Percentiles rank a stretch among this genome's conserved stretches.
Conservation (phyloP, 2,888 invertebrate genomes). For the Ceramica pisi region DNA sequence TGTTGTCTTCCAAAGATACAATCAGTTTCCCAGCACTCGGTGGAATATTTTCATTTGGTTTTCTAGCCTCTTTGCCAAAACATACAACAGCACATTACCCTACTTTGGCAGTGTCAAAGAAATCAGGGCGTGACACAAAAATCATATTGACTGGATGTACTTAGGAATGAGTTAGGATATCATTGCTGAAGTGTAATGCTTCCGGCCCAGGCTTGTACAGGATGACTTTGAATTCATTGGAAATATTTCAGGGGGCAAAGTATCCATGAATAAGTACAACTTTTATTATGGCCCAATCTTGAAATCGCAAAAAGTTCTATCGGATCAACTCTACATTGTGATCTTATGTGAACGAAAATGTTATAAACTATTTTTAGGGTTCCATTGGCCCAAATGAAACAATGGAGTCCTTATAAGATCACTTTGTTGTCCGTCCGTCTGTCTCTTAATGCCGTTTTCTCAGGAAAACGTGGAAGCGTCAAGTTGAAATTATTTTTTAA, state of each 20-base stretch:
- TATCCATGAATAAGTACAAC: neutral
- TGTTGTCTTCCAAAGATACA: conserved; percentile 18
- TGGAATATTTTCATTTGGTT: conserved; percentile 33
- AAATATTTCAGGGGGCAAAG: neutral
- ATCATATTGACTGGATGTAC: conserved; percentile 38
- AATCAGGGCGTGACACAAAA: conserved; percentile 52
- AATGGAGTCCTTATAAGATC: neutral
- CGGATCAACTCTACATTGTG: neutral
- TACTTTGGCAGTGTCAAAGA: conserved; percentile 48
- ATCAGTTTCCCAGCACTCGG: conserved; percentile 26
- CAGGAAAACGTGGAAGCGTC: too few relatives aligned
- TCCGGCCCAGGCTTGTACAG: neutral
- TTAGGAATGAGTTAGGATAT: conserved; percentile 34
- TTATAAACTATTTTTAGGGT: neutral
- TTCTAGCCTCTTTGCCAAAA: conserved; percentile 37
- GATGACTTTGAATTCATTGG: neutral
- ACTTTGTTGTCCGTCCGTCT: too few relatives aligned
- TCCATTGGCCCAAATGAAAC: neutral
- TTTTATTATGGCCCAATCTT: neutral
- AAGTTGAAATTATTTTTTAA: too few relatives aligned
- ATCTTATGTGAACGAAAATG: neutral
- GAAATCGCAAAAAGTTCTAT: neutral
- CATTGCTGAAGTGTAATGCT: conserved; percentile 10
- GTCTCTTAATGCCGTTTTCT: too few relatives aligned
- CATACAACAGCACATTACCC: conserved; percentile 55